A percentile compares a stretch with the other conserved stretches of the same genome.
These are phyloP conservation scores for Epinephelus lanceolatus DNA, from an alignment of 2,113 vertebrate genomes.

Conservation along the genomic window DNA sequence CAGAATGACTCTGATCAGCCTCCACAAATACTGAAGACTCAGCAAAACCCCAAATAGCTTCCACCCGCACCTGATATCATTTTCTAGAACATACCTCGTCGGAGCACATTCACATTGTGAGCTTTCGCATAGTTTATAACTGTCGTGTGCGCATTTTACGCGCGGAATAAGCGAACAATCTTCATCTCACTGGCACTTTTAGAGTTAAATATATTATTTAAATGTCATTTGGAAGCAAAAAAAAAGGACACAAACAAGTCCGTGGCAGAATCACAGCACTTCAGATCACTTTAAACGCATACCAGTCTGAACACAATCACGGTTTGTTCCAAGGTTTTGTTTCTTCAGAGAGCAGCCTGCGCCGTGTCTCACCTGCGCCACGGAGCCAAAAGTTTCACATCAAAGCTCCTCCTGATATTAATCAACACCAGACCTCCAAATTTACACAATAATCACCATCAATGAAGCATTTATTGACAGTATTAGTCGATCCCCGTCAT, in stretches of 20 bases:
- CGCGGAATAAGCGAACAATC: neutral
- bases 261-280: neutral
- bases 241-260: neutral
- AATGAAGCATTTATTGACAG: too few species aligned
- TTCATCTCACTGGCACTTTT: neutral
- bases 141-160: slow-evolving; percentile 14
- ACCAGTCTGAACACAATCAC: neutral
- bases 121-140: neutral
- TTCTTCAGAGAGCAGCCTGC: too few species aligned
- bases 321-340: too few species aligned
- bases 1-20: too few species aligned
- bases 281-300: neutral
- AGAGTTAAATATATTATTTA: too few species aligned
- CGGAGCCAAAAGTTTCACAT: neutral
- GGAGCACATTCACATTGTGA: neutral
- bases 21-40: neutral
- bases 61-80: neutral
- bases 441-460: too few species aligned
- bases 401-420: neutral
- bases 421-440: neutral
- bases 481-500: neutral
- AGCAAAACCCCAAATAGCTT: neutral
- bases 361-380: too few species aligned
- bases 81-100: neutral
- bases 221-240: neutral